phyloP scores from a whole-genome alignment of 2,888 invertebrate genomes.

The Aporophyla lueneburgensis region DNA sequence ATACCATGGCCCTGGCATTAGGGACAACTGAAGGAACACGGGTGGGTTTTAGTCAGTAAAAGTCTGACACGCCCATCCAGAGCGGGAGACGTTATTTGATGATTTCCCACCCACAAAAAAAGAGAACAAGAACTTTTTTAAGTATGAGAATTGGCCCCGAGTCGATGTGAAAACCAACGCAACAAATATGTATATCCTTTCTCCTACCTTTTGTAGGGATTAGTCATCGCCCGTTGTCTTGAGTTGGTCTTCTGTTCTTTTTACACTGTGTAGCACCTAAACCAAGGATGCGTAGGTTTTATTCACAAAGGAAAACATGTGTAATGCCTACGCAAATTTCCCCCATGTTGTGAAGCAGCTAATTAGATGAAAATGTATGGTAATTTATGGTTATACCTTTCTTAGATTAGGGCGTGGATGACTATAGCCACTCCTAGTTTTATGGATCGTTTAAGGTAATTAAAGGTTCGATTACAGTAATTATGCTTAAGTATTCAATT shows the following conservation, averaged over 20 bases:
- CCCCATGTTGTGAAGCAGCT: background rate
- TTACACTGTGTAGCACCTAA: slow-evolving; percentile 13
- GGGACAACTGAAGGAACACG: too few relatives aligned
- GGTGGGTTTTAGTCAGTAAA: too few relatives aligned
- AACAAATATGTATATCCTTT: background rate
- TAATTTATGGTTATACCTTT: slow-evolving; percentile 37
- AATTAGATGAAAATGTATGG: slow-evolving; percentile 42
- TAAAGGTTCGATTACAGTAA: slow-evolving; percentile 52
- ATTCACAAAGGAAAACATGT: slow-evolving; percentile 34
- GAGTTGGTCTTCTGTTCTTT: slow-evolving; percentile 9
- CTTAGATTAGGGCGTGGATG: slow-evolving; percentile 40
- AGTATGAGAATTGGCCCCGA: background rate
- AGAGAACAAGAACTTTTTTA: too few relatives aligned
- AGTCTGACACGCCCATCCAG: too few relatives aligned
- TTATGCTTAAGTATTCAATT: slow-evolving; percentile 39
- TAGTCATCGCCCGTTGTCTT: too few relatives aligned
- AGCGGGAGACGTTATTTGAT: too few relatives aligned
- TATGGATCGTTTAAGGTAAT: slow-evolving; percentile 50
- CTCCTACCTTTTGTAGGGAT: background rate
- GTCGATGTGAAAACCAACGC: background rate
- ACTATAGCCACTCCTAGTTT: slow-evolving; percentile 45
- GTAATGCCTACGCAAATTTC: slow-evolving; percentile 39
- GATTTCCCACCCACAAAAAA: too few relatives aligned
- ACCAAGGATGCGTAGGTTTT: slow-evolving; percentile 33
- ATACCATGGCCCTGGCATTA: too few relatives aligned